Evolutionary conservation across 37 sponge, comb jelly and placozoan species (phyloP), one percentile per base, ranked within the genome.

Genomic region (Theonella swinhoei): DNA sequence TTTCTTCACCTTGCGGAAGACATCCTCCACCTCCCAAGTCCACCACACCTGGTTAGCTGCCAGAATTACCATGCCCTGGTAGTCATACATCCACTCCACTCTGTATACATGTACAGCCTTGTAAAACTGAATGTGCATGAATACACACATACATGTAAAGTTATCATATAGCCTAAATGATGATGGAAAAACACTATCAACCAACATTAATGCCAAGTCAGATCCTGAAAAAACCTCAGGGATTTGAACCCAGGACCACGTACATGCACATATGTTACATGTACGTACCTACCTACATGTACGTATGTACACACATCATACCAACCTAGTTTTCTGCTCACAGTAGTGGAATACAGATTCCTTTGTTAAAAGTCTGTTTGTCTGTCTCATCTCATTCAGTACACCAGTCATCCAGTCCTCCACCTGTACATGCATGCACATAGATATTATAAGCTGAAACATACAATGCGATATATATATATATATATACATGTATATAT

Each of bases 1-100:
- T 68, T 91, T 96, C 91, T 93, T 99, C 71, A 99, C 95, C 64
- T 96, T 96, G 31, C 73, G 68, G 79, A 99, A 99, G 75, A 96
- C 97, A 81, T 99, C 99, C 77, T 99, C 99, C 62, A 99, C 99
- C 77, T 99, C 99, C 99, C 99, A 99, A 8, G 97, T 99, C 99
- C 99, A 99, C 99, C 99, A 99, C 39, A 99, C 95, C 86, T 99
- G 99, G 75, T 99, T 99, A 41, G 85, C 65, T 7, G 99, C 95
- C 74, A 96, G 82, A 37, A 99, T 79, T 63, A 99, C 94, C 99
- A 99, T 99, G 9, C 99, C 99, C 70, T 99, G 99, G 65, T 96
- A 99, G 64, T 83, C 76, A 70, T 92, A 85, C 94, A 96, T 96
- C 99, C 99, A 99, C 41, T 94, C 93, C 36, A 96, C 86, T 73